Base-by-base conservation (phyloP, 2,888 invertebrate species). In the Acronicta alni region DNA sequence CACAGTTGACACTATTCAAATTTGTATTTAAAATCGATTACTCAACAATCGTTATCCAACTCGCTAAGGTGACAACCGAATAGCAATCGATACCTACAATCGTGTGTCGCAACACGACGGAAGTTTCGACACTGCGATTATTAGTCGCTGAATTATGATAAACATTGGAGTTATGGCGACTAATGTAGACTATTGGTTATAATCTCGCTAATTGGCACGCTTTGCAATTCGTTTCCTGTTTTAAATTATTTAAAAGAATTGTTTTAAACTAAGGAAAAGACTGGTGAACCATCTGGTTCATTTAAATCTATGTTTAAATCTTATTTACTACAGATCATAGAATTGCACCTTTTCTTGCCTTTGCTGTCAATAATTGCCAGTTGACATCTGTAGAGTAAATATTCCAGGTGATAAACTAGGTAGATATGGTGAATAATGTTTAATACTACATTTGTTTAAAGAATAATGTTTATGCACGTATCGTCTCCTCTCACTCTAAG, bases 11-110 rank as follows among this genome's bases (percentile, higher is more conserved):
- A 79, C 67, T 67, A 73, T 74, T 72, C 66, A 45, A 67, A 70
- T 74, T 66, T 60, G 56, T 63, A 71, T 63, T 48, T 39, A 45
- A 83, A 84, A 82, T 73, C 68, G 77, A 84, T 92, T 92, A 87
- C 88, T 79, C 87, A 92, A 92, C 79, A 82, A 70, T 79, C 61
- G 89, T 93, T 92, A 92, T 91, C 82, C 87, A 90, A 92, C 86
- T 83, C 75, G 80, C 80, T 84, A 77, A 87, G 88, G 86, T 88
- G 91, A 88, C 89, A 89, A 86, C 79, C 85, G 79, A 88, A 86
- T 82, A 82, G 85, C 83, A 82, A 83, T 84, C 83, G 85, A 87
- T 87, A 87, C 81, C 77, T 84, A 84, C 77, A 55, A 87, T 77
- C 79, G 76, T 79, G 76, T 89, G 87, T 88, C 81, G 88, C 86